These are phyloP conservation scores for Conistra vaccinii DNA, from an alignment of 2,888 invertebrate species.

Conservation along the genomic window DNA sequence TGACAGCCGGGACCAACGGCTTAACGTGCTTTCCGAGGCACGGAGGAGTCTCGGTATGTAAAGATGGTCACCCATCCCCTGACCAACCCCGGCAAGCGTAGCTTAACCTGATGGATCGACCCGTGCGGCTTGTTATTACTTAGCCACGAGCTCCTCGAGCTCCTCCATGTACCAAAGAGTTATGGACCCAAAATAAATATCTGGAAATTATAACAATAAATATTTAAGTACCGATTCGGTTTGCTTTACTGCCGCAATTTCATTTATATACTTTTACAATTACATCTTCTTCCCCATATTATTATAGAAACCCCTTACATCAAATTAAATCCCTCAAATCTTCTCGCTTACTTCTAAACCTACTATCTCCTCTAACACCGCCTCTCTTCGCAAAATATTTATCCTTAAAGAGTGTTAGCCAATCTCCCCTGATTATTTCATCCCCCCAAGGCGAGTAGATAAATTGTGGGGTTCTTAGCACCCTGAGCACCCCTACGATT, in stretches of 20 bases:
- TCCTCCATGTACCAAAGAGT: background rate
- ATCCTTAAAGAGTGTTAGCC: slow-evolving; percentile 72
- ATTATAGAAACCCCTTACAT: background rate
- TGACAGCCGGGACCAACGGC: too few species aligned
- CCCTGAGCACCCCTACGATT: slow-evolving; percentile 67
- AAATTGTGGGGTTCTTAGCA: slow-evolving; percentile 68
- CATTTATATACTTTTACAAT: background rate
- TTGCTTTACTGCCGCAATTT: background rate
- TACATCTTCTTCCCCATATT: background rate
- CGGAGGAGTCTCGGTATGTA: too few species aligned
- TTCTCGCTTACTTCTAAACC: slow-evolving; percentile 18
- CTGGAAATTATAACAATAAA: background rate
- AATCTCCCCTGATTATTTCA: slow-evolving; percentile 76
- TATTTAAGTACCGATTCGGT: background rate
- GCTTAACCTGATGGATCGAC: too few species aligned
- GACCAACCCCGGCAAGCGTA: too few species aligned
- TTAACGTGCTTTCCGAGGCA: too few species aligned
- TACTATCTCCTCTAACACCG: slow-evolving; percentile 15
- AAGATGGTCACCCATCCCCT: too few species aligned
- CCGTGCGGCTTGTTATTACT: too few species aligned
- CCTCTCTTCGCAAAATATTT: slow-evolving; percentile 62
- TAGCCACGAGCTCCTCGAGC: too few species aligned
- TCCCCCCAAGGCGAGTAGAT: slow-evolving; percentile 71
- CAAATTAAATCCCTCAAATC: slow-evolving; percentile 22
- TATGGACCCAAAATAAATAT: background rate